Base-by-base conservation (phyloP, 2,888 invertebrate species). In the Deroplatys truncata region DNA sequence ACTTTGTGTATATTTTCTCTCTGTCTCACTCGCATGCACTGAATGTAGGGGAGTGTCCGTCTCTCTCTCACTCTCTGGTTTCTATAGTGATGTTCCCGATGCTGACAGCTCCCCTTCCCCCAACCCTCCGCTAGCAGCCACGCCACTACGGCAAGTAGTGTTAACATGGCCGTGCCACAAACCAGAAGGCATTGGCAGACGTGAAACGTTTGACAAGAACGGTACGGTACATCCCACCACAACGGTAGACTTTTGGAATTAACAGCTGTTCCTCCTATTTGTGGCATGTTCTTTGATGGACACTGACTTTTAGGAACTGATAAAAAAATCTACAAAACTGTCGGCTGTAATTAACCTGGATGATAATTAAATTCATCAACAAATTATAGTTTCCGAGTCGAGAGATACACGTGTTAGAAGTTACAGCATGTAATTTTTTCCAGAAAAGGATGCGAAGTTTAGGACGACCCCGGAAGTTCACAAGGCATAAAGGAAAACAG, bases 31-130 rank as follows among this genome's bases (percentile, higher is more conserved):
- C 56, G 25, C 56, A 85, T 49, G 28, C 49, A 49, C 13, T 85
- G 25, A 72, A 72, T 72, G 56, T 72, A 72, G 56, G 56, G 56
- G 56, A 72, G 56, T 72, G 56, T 85, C 85, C n/a, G 56, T 85
- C 85, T 85, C 85, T 43, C 85, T 85, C 85, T 85, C 49, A 28
- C 35, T 87, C 29, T 72, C 56, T 72, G 56, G 56, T 72, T 72
- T 82, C 87, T 82, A 87, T 82, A 85, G 86, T 93, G 94, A 94
- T 93, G 93, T 94, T 93, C 93, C 93, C 93, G 93, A 93, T 93
- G 93, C 94, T 94, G 94, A 94, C 94, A 94, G 93, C 93, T 93
- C n/a, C 43, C 88, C 82, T 35, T 35, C 87, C 87, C 87, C 87
- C 56, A 72, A 72, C 56, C 56, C 56, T 72, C 56, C 56, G 56